Evolutionary conservation across 2,113 vertebrate genomes (phyloP).

Genomic region (Clarias macrocephalus): DNA sequence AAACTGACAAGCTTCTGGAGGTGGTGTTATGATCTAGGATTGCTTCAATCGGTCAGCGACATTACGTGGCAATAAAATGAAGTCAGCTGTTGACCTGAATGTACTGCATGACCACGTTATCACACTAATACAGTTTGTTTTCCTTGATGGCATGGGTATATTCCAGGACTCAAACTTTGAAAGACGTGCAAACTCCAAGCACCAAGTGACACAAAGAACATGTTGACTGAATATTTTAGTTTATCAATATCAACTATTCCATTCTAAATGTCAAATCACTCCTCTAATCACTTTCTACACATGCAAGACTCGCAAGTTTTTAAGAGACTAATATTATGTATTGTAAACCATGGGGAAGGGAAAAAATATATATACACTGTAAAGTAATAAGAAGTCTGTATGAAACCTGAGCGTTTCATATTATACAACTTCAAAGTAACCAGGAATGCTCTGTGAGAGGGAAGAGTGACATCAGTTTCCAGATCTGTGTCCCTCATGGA

Average conservation of each 20-base stretch:
- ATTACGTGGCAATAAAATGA: no score
- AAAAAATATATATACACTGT: neutral
- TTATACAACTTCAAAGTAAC: neutral
- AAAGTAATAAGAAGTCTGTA: neutral
- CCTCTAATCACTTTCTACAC: neutral
- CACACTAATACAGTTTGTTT: no score
- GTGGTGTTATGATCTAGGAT: no score
- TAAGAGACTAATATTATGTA: neutral
- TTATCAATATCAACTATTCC: neutral
- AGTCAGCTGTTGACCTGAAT: no score
- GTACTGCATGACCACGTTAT: no score
- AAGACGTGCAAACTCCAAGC: no score
- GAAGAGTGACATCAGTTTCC: neutral
- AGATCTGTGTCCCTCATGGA: neutral
- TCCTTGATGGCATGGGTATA: no score
- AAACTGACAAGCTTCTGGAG: no score
- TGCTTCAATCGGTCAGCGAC: no score
- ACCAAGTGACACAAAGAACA: neutral
- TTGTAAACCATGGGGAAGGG: neutral
- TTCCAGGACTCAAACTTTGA: no score
- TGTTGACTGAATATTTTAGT: neutral
- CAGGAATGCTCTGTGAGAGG: neutral
- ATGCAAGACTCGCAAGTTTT: neutral
- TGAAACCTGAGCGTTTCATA: neutral
- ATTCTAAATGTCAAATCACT: neutral